These are phyloP conservation scores for Megaceryle maxima DNA, from an alignment of 2,113 vertebrate genomes.

Conservation along the genomic window DNA sequence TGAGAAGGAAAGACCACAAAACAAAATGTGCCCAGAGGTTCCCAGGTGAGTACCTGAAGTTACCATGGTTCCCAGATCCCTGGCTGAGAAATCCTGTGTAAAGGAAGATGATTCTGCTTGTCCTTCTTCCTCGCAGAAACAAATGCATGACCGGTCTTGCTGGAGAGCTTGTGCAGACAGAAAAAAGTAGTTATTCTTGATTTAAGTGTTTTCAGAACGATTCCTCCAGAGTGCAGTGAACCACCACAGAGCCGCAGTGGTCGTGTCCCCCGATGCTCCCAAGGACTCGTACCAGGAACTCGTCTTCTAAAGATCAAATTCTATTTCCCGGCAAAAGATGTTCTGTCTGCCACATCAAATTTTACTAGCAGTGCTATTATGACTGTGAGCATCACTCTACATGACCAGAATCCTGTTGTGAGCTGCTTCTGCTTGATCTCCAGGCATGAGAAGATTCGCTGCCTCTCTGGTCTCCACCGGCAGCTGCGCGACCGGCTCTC, in stretches of 20 bases:
- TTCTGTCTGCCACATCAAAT: not conserved
- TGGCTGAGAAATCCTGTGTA: not conserved
- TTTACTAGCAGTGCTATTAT: not conserved
- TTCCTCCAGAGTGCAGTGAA: not conserved
- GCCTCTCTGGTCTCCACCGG: not conserved
- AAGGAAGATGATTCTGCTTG: not conserved
- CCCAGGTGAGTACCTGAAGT: not conserved
- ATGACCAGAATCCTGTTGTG: not conserved
- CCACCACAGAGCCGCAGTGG: rapidly evolving
- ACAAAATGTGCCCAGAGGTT: not conserved
- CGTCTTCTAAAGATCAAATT: not conserved
- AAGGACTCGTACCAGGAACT: not conserved
- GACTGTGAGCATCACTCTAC: not conserved
- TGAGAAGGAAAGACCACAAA: not conserved
- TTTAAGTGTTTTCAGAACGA: not conserved
- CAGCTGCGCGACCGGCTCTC: not conserved
- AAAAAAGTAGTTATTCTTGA: not conserved
- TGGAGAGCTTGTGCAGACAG: not conserved
- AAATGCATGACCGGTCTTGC: not conserved
- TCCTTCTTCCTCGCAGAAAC: not conserved
- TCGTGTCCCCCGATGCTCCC: not conserved
- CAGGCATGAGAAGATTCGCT: not conserved
- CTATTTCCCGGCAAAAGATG: not conserved
- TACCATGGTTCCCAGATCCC: rapidly evolving
- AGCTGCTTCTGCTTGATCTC: not conserved